Base-by-base conservation (phyloP, 1,140 invertebrate genomes). In the Drosophila nigromelanica region DNA sequence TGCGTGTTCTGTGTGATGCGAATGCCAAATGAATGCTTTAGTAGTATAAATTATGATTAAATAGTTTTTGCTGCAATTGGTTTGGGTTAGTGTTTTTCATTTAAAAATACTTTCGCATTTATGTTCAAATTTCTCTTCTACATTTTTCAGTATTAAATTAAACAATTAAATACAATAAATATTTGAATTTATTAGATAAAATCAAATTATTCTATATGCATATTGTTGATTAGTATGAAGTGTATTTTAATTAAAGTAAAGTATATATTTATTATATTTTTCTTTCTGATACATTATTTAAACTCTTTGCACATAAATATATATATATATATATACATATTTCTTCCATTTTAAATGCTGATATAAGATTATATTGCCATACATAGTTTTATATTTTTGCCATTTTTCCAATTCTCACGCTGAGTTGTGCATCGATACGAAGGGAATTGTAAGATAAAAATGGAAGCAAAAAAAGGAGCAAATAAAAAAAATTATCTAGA, bases 21-120 rank as follows among this genome's bases (percentile, higher is more conserved):
- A 59, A 42, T 66, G 12, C 40, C 30, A 27, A 42, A 60, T 60
- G 48, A 59, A 51, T 60, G 21, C 37, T 40, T 12, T 27, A 40
- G 8, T 11, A 4, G 21, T 30, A 35, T 30, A 21, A 7, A n/a
- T 14, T 35, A 35, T 35, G 33, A 42, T 40, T 4, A 40, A 39
- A 61, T 39, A 14, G 14, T n/a, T 27, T 27, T 27, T 5, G 27
- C 27, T 27, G 27, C 27, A 5, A 27, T 27, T 27, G 5, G 27
- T 27, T 27, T 6, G 5, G 4, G 27, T 6, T 27, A 24, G 21
- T 24, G 0, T 27, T 27, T 5, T 27, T 27, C 24, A 4, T 4
- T 27, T 0, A 27, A 6, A 33, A 33, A 33, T 33, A 33, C 6
- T 35, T 35, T 10, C 0, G 33, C 8, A 35, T 35, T 35, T 35